Conservation (phyloP, 2,113 vertebrate genomes). For the Gorsachius goisagi region DNA sequence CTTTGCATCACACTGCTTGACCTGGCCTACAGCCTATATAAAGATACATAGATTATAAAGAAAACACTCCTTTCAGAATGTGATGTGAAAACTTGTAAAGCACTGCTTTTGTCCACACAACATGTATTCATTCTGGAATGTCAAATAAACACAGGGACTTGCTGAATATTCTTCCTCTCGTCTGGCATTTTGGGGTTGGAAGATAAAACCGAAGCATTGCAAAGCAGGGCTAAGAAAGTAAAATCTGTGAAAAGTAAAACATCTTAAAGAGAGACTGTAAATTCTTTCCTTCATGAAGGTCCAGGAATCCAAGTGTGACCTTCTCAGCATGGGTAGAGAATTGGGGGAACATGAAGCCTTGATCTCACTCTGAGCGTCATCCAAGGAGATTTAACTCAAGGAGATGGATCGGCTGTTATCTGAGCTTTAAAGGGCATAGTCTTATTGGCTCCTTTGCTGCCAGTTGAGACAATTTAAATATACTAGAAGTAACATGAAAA, state of each 20-base stretch:
- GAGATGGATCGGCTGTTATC: not conserved
- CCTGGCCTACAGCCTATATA: conserved; percentile 67
- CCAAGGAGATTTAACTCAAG: not conserved
- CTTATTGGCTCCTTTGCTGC: not conserved
- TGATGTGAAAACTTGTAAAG: conserved; percentile 51
- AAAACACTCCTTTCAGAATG: conserved; percentile 66
- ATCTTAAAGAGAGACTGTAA: not conserved
- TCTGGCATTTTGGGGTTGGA: conserved; percentile 7
- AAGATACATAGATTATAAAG: conserved; percentile 68
- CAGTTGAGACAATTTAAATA: not conserved
- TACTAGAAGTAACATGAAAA: not conserved
- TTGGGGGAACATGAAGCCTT: not conserved
- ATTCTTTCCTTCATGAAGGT: not conserved
- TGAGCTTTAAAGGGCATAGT: not conserved
- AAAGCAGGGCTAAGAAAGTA: not conserved
- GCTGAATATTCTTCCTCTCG: conserved; percentile 14
- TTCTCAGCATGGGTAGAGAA: not conserved
- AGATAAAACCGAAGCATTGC: conserved; percentile 18
- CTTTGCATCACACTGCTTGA: conserved; percentile 67
- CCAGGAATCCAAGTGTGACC: not conserved
- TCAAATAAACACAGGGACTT: conserved; percentile 55
- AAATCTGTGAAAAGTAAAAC: not conserved
- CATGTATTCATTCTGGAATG: conserved; percentile 46
- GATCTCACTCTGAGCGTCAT: not conserved
- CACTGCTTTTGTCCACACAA: conserved; percentile 55